Evolutionary conservation across 2,113 vertebrate genomes (phyloP), one percentile per base, ranked within the genome.

Genomic region (Saguinus midas): DNA sequence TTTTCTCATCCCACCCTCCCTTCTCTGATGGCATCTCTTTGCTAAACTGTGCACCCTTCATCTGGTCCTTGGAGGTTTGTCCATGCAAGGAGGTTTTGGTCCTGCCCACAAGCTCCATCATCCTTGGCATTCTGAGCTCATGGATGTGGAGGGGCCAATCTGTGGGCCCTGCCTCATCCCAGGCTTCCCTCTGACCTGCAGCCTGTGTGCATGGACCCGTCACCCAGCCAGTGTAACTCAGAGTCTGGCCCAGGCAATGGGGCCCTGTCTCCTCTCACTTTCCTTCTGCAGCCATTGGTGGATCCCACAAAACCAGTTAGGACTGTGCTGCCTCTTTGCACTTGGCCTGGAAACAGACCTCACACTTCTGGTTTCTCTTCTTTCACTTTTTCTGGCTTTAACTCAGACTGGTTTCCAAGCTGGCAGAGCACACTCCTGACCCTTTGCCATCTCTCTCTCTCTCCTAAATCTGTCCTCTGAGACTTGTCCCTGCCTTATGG

Each of bases 101-200:
- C 64, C 79, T 50, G 35, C 58, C 82, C 13, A 8, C 37, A 18
- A 35, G 25, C 7, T 57, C 66, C 61, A 23, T 35, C 55, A 2
- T 0, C 3, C 1, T 16, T 40, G 79, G 25, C 0, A 3, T 13
- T 40, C 48, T 40, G 29, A 43, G 10, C 11, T 32, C 8, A 2
- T 3, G 23, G 25, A 32, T 27, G 2, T 43, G 35, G 3, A 1
- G 32, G 10, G 8, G 4, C 23, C 4, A 0, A n/a, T 16, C 40
- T 61, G 55, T 25, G 25, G 52, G 18, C 35, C 76, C 8, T 48
- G 40, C 1, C 25, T 6, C 48, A 29, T 70, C 25, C 4, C 8
- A 14, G 43, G 32, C 48, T 52, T 21, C 4, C 8, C 29, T 72
- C n/a, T 3, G 35, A 68, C 29, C 18, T 29, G 25, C 10, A 17